Evolutionary conservation across 2,113 vertebrate species (phyloP).

Genomic region (Elaphurus davidianus): DNA sequence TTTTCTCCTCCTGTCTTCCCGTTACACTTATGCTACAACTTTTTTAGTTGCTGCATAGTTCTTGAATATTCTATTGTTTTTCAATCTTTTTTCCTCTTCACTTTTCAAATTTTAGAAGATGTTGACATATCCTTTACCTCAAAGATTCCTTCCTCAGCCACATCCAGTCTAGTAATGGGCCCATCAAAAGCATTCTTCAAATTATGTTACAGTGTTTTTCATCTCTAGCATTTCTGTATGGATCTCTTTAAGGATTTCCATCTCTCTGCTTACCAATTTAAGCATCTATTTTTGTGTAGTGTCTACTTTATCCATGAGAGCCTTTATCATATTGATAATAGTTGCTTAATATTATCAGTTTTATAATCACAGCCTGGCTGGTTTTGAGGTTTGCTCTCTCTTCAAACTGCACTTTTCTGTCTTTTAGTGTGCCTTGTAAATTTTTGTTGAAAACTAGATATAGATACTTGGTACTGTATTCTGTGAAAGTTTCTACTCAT

Average conservation of each 20-base stretch:
- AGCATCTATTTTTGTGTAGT: background rate
- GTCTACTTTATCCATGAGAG: background rate
- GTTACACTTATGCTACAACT: fast-evolving
- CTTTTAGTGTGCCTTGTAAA: background rate
- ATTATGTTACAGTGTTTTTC: background rate
- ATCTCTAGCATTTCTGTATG: background rate
- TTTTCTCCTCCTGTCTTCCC: background rate
- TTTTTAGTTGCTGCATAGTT: background rate
- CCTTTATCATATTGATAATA: background rate
- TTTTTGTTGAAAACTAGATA: background rate
- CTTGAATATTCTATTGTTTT: background rate
- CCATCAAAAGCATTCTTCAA: background rate
- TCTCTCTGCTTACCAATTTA: background rate
- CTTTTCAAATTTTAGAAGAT: background rate
- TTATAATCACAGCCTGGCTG: background rate
- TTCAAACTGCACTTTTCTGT: background rate
- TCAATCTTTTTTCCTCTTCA: background rate
- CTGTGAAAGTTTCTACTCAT: background rate
- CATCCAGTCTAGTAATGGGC: background rate
- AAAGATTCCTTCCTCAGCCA: background rate
- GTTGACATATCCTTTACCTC: background rate
- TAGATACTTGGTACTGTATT: background rate
- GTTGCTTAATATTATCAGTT: background rate
- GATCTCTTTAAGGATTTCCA: background rate
- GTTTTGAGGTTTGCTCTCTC: background rate